These are phyloP conservation scores for Elegia similella DNA, from an alignment of 2,888 invertebrate genomes.

Conservation along the genomic window DNA sequence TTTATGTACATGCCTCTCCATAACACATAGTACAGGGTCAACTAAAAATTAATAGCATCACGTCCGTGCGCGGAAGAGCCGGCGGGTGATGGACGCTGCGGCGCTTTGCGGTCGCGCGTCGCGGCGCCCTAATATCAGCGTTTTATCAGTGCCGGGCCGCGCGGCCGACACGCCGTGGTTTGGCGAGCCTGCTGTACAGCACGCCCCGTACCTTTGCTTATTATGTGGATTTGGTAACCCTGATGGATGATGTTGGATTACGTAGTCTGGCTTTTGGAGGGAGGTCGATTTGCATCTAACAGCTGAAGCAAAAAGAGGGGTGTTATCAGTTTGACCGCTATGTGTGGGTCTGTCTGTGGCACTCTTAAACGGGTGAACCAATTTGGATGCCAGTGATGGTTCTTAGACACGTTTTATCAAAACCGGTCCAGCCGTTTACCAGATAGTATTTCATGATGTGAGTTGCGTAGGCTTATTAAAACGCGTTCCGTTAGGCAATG, in stretches of 20 bases:
- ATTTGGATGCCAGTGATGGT: too few species aligned
- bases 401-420: too few species aligned
- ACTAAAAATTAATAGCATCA: conserved; percentile 39
- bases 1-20: background rate
- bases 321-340: too few species aligned
- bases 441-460: too few species aligned
- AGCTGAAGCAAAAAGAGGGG: too few species aligned
- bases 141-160: conserved; percentile 66
- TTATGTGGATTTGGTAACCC: conserved; percentile 26
- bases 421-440: too few species aligned
- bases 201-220: conserved; percentile 20
- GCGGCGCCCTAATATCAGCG: conserved; percentile 69
- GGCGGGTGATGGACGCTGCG: conserved; percentile 58
- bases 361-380: too few species aligned
- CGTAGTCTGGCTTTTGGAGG: background rate
- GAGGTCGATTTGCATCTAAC: too few species aligned
- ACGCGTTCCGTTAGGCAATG: too few species aligned
- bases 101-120: conserved; percentile 49
- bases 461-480: too few species aligned
- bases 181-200: conserved; percentile 28
- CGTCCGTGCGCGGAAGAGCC: conserved; percentile 36
- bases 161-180: conserved; percentile 26
- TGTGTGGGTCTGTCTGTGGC: too few species aligned
- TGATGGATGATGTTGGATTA: conserved; percentile 19
- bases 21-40: conserved; percentile 11